Evolutionary conservation across 2,113 vertebrate species (phyloP).

Genomic region (Pelmatolapia mariae): DNA sequence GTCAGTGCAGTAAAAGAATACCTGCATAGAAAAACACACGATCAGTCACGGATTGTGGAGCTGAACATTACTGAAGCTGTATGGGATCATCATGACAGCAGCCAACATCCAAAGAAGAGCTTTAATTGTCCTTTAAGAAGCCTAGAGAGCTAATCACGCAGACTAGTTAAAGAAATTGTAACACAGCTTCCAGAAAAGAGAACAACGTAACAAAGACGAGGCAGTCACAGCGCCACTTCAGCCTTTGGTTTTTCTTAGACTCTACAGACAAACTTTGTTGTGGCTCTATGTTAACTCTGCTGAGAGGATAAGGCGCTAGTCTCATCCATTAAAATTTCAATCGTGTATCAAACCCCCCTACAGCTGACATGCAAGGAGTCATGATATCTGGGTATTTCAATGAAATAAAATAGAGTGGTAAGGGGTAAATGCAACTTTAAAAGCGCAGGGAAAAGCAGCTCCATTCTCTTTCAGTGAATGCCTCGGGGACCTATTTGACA

Average conservation of each 20-base stretch:
- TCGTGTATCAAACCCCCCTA: constrained; percentile 6
- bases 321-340: constrained; percentile 46
- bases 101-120: not conserved
- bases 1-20: not conserved
- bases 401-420: not conserved
- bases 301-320: not conserved
- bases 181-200: not conserved
- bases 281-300: not conserved
- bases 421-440: not conserved
- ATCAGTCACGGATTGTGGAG: not conserved
- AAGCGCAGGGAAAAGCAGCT: constrained; percentile 7
- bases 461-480: not conserved
- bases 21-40: not conserved
- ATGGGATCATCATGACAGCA: not conserved
- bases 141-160: not conserved
- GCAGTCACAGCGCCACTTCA: not conserved
- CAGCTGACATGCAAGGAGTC: not conserved
- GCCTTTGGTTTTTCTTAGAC: not conserved
- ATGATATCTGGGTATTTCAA: not conserved
- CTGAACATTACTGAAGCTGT: not conserved
- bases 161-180: not conserved
- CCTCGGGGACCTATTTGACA: not conserved
- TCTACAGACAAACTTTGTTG: not conserved
- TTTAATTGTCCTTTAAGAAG: not conserved
- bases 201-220: not conserved